A percentile compares a stretch with the other conserved stretches of the same genome.
Evolutionary conservation across 1,140 invertebrate species (phyloP).

Genomic region (Cephus cinctus): DNA sequence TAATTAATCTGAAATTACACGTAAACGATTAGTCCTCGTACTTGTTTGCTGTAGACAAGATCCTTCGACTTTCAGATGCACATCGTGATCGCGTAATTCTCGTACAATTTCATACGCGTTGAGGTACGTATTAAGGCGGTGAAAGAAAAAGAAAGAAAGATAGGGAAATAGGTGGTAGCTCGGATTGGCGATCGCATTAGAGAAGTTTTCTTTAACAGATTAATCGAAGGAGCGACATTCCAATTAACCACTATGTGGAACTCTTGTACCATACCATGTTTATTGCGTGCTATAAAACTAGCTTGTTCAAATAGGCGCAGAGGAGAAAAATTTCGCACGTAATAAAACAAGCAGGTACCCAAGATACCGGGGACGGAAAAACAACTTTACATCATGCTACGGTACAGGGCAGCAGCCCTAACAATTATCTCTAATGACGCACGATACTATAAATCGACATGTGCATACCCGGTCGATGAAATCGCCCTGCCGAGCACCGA

Average conservation of each 20-base stretch:
- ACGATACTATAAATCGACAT: conserved; percentile 54
- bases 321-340: conserved; percentile 47
- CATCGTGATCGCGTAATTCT: conserved; percentile 27
- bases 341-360: conserved; percentile 37
- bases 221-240: conserved; percentile 42
- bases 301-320: conserved; percentile 26
- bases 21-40: too few species aligned
- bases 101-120: conserved; percentile 21
- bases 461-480: conserved; percentile 35
- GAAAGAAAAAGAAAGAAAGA: conserved; percentile 16
- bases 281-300: conserved; percentile 34
- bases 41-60: too few species aligned
- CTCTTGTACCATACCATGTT: conserved; percentile 16
- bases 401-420: conserved; percentile 20
- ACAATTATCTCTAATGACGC: conserved; percentile 54
- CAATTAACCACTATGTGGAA: conserved; percentile 34
- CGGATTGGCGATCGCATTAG: conserved; percentile 41
- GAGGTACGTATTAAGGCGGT: conserved; percentile 7
- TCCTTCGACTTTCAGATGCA: too few species aligned
- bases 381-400: conserved; percentile 33
- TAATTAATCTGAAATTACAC: too few species aligned
- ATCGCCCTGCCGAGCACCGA: conserved; percentile 26
- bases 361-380: conserved; percentile 29
- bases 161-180: conserved; percentile 34
- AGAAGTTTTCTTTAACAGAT: conserved; percentile 33